Evolutionary conservation across 2,888 invertebrate genomes (phyloP).

Genomic region (Drymonia ruficornis): DNA sequence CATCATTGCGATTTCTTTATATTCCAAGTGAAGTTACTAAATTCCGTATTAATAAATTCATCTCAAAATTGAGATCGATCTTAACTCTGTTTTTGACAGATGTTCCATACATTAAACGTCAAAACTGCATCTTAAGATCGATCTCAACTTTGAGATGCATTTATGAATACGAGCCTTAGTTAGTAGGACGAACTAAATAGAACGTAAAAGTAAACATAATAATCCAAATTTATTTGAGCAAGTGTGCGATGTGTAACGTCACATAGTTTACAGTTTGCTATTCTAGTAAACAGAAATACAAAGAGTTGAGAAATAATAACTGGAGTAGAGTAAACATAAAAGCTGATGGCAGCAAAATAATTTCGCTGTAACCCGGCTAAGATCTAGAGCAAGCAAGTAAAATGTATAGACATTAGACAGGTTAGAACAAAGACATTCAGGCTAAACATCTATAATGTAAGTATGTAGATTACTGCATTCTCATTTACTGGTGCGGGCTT

Average conservation of each 20-base stretch:
- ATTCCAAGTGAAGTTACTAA: not conserved
- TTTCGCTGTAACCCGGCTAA: not conserved
- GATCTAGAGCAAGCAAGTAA: not conserved
- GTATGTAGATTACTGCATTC: too few relatives aligned
- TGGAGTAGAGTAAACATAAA: not conserved
- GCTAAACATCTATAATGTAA: not conserved
- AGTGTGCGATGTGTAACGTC: constrained; percentile 10
- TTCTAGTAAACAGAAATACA: not conserved
- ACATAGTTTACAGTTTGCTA: too few relatives aligned
- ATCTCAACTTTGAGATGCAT: too few relatives aligned
- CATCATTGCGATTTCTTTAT: not conserved
- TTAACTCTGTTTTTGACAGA: too few relatives aligned
- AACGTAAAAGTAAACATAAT: constrained; percentile 6
- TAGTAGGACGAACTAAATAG: too few relatives aligned
- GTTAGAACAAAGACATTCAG: not conserved
- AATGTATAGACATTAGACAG: not conserved
- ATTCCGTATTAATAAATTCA: too few relatives aligned
- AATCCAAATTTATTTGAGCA: constrained; percentile 28
- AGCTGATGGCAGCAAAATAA: not conserved
- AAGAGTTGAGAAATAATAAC: not conserved
- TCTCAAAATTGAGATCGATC: too few relatives aligned
- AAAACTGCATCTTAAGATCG: too few relatives aligned
- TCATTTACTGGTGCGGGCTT: not conserved
- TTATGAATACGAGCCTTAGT: too few relatives aligned
- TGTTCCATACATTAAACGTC: too few relatives aligned